Percentiles rank a stretch among this genome's conserved stretches.
Conservation (phyloP, 2,797 vertebrate genomes). For the Liparis tanakae region DNA sequence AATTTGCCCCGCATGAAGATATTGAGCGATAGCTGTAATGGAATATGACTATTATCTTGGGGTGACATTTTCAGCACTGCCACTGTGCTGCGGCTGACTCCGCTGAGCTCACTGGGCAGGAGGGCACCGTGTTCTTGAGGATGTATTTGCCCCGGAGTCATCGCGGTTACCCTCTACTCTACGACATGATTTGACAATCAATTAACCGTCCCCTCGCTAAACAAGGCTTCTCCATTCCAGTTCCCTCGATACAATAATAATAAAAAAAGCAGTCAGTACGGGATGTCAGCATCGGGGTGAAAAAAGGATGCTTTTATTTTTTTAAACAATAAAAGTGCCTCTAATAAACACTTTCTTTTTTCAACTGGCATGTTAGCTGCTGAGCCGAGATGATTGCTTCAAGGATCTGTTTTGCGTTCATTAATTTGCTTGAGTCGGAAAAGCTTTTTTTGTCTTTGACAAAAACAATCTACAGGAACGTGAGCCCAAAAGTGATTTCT, state of each 20-base stretch:
- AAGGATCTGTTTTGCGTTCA: background rate
- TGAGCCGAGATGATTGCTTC: background rate
- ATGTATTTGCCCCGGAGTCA: constrained; percentile 82
- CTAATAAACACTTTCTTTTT: background rate
- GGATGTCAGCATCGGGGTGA: constrained; percentile 44
- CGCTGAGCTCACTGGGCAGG: constrained; percentile 68
- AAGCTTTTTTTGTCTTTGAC: background rate
- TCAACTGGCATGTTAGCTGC: background rate
- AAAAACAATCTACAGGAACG: constrained; percentile 18
- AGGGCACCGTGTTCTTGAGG: constrained; percentile 71
- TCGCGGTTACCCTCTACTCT: constrained; percentile 74
- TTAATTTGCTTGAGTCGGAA: constrained; percentile 14
- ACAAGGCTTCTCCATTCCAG: constrained; percentile 57
- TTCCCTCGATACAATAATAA: constrained; percentile 25
- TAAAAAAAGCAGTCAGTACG: constrained; percentile 23
- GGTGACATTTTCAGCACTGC: constrained; percentile 79
- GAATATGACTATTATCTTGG: constrained; percentile 77
- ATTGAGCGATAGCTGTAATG: constrained; percentile 82
- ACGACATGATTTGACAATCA: constrained; percentile 82
- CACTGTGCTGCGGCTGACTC: constrained; percentile 78
- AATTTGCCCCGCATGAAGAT: constrained; percentile 80
- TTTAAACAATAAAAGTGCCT: constrained; percentile 1
- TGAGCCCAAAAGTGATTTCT: constrained; percentile 1
- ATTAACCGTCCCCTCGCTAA: constrained; percentile 73
- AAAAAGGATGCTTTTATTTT: constrained; percentile 14